phyloP scores from a whole-genome alignment of 2,113 vertebrate species.

The Meriones unguiculatus region DNA sequence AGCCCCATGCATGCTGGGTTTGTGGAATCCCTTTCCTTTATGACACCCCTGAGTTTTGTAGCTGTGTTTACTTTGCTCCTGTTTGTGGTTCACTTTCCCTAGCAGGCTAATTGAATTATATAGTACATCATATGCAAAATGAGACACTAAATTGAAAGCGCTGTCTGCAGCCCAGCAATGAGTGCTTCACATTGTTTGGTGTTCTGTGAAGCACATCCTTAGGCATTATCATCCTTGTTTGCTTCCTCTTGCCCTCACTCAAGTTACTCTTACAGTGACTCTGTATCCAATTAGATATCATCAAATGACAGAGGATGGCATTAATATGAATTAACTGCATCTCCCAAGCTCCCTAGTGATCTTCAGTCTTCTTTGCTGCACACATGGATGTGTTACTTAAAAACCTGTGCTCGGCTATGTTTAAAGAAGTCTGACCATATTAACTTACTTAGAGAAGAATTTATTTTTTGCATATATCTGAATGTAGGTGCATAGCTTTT shows the following conservation, averaged over 20 bases:
- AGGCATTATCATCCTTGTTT: not conserved
- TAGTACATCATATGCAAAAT: slow-evolving; percentile 48
- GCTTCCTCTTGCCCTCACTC: slow-evolving; percentile 33
- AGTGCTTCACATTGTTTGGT: not conserved
- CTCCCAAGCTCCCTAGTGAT: slow-evolving; percentile 30
- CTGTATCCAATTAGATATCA: slow-evolving; percentile 4
- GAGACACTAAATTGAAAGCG: slow-evolving; percentile 28
- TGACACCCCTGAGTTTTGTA: not conserved
- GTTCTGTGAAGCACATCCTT: slow-evolving; percentile 28
- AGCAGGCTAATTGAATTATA: slow-evolving; percentile 59
- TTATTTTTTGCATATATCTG: not conserved
- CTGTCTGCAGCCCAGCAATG: slow-evolving; percentile 55
- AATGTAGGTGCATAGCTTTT: not conserved
- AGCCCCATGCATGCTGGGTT: not conserved
- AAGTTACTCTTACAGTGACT: slow-evolving; percentile 3
- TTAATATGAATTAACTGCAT: slow-evolving; percentile 56
- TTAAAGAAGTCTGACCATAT: not conserved
- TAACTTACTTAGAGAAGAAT: not conserved
- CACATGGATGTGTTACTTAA: not conserved
- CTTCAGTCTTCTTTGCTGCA: not conserved
- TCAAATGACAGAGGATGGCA: not conserved
- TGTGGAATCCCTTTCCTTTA: not conserved
- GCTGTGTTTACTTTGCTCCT: not conserved
- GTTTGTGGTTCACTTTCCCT: not conserved
- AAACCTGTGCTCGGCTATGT: not conserved